phyloP scores from a whole-genome alignment of 2,888 invertebrate genomes.

The Halocaridina rubra region DNA sequence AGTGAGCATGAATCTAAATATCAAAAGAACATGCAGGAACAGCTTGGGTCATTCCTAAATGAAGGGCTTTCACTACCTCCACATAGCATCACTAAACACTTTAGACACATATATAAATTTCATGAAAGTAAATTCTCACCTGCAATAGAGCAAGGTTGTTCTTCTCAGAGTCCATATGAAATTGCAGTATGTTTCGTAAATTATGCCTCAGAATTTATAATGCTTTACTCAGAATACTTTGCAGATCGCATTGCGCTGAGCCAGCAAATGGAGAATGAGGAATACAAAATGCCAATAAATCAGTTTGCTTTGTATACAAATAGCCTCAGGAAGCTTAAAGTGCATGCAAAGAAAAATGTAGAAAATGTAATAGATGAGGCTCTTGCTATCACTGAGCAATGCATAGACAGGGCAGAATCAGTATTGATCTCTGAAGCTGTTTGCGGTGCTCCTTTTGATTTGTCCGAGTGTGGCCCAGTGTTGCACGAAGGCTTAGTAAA shows the following conservation, averaged over 20 bases:
- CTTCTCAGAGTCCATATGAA: not conserved
- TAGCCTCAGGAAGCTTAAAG: not conserved
- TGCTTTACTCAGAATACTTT: conserved; percentile 16
- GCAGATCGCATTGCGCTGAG: not conserved
- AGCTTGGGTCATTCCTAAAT: conserved; percentile 9
- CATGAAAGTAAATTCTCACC: conserved; percentile 8
- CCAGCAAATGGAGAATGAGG: not conserved
- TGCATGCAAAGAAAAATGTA: not conserved
- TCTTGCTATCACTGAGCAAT: not conserved
- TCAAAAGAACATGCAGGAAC: not conserved
- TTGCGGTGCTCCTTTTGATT: conserved; percentile 37
- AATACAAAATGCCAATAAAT: not conserved
- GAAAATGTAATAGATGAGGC: not conserved
- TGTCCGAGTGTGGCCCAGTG: conserved; percentile 23
- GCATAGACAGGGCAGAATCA: conserved; percentile 4
- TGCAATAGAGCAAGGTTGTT: not conserved
- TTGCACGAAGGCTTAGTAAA: conserved; percentile 17
- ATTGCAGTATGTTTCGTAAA: conserved; percentile 33
- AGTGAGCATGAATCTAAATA: conserved; percentile 1
- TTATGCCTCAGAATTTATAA: conserved; percentile 3
- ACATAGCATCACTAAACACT: not conserved
- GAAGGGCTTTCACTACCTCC: conserved; percentile 10
- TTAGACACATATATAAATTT: conserved; percentile 18
- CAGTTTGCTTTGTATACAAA: conserved; percentile 19
- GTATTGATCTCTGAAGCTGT: conserved; percentile 18